phyloP scores from a whole-genome alignment of 2,888 invertebrate species.

The Polymixis lichenea region DNA sequence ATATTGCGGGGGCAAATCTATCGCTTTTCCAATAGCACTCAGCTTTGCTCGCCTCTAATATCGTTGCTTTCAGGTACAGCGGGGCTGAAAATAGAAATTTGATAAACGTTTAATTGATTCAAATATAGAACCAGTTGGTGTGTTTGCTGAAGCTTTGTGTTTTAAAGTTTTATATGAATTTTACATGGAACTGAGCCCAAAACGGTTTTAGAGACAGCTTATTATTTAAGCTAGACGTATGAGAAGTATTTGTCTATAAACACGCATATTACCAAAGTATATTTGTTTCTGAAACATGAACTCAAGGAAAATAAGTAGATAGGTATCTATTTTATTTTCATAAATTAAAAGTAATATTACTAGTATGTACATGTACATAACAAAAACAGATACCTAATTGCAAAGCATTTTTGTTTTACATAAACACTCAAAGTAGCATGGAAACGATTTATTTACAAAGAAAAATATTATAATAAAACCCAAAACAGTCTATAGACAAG shows the following conservation, averaged over 20 bases:
- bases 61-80: conserved; percentile 94
- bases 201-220: background rate
- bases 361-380: no score
- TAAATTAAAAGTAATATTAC: no score
- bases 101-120: conserved; percentile 21
- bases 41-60: conserved; percentile 92
- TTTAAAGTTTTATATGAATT: conserved; percentile 23
- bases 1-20: conserved; percentile 93
- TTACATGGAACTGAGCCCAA: background rate
- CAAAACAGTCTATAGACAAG: background rate
- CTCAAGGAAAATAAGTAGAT: no score
- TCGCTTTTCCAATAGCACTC: conserved; percentile 93
- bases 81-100: conserved; percentile 88
- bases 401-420: no score
- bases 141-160: background rate
- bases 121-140: conserved; percentile 11
- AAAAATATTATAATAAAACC: background rate
- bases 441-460: no score
- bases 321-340: no score
- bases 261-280: background rate
- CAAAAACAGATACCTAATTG: no score
- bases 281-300: background rate
- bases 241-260: background rate
- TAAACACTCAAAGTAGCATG: no score
- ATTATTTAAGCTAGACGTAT: conserved; percentile 4